Evolutionary conservation across 2,888 invertebrate genomes (phyloP), one percentile per base, ranked within the genome.

Genomic region (Lingula anatina): DNA sequence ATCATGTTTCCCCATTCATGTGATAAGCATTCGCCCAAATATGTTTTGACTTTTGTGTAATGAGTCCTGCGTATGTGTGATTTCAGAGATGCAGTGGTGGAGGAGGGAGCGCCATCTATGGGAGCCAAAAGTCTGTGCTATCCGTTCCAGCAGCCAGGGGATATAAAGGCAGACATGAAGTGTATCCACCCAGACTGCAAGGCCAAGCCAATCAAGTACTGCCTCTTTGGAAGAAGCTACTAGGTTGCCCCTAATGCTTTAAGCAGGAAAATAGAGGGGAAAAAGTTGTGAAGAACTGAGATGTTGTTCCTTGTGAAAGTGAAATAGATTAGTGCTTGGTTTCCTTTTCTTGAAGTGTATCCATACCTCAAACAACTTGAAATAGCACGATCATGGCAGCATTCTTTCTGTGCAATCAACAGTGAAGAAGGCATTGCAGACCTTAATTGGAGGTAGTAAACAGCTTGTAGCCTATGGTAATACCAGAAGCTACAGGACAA

Each of bases 121-220:
- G 99, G 99, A 37, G 99, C 99, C 5, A 99, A 99, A 79, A 87
- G 92, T 7, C 82, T 99, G n/a, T 99, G 99, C 76, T 90, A 97
- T 68, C 99, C 99, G 2, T 89, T 96, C 76, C 83, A 89, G 44
- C 97, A 92, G 69, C 88, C 90, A 0, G 51, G 57, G 20, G 62
- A 71, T 27, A 51, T 76, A 44, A 81, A 84, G 2, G 71, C 80
- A 3, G 62, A 62, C 18, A 81, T 89, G 39, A 86, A 84, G 62
- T 99, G 99, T 77, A 88, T 99, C 63, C 85, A 92, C 78, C 91
- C 93, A 0, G 81, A 80, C 47, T 99, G 99, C 79, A 82, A 78
- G 24, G 84, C 83, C 49, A 86, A 86, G 65, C 88, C 97, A 2
- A 83, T 87, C 69, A 87, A 80, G 77, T 96, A 89, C 75, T 90